phyloP scores from a whole-genome alignment of 2,888 invertebrate genomes.

The Cataglyphis cursor region DNA sequence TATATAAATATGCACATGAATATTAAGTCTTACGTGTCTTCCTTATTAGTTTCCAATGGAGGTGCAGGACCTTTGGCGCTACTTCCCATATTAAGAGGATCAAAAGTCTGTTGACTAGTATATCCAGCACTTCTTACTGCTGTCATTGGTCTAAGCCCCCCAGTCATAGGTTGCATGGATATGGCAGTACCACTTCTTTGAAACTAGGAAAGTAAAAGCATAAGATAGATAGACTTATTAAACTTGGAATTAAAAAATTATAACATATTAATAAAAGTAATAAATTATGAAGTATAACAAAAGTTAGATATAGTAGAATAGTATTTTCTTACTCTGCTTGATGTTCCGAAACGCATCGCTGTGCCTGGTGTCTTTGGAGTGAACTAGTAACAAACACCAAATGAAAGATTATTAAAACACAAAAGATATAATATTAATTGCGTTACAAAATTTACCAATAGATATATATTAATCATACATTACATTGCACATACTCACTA shows the following conservation, averaged over 20 bases:
- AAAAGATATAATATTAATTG: not conserved
- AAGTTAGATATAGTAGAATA: not conserved
- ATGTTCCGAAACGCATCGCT: conserved; percentile 88
- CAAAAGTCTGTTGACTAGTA: conserved; percentile 91
- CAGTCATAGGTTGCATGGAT: conserved; percentile 86
- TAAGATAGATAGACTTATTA: not conserved
- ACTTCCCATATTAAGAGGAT: conserved; percentile 91
- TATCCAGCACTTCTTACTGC: conserved; percentile 99
- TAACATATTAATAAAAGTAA: not conserved
- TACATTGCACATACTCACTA: conserved; percentile 87
- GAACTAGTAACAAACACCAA: conserved; percentile 73
- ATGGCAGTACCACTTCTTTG: conserved; percentile 85
- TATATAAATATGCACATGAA: not conserved
- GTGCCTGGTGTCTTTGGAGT: conserved; percentile 87
- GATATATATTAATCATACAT: not conserved
- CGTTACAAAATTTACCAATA: not conserved
- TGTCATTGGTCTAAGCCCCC: conserved; percentile 94
- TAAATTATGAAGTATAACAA: not conserved
- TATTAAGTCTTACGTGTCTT: conserved; percentile 91
- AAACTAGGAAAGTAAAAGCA: conserved; percentile 79
- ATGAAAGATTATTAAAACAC: conserved; percentile 7
- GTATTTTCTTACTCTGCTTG: conserved; percentile 87
- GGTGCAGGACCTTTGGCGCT: conserved; percentile 88
- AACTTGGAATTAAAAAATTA: not conserved
- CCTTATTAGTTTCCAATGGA: conserved; percentile 91